phyloP scores from a whole-genome alignment of 2,797 vertebrate species.

The Spinibarbus caldwelli region DNA sequence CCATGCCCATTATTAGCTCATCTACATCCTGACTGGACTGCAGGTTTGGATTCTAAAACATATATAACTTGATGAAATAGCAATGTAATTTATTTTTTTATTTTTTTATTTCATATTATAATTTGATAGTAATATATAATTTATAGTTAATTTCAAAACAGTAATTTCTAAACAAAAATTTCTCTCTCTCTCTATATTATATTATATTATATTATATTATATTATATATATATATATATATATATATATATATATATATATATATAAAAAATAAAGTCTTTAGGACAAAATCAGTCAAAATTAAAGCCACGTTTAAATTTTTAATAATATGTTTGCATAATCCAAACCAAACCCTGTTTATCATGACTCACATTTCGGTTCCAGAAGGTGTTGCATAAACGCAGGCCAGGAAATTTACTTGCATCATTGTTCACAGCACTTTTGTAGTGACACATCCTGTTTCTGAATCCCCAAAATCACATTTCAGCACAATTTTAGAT shows the following conservation, averaged over 20 bases:
- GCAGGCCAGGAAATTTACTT: slow-evolving; percentile 75
- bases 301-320: background rate
- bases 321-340: background rate
- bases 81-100: no score
- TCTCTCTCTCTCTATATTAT: no score
- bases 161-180: background rate
- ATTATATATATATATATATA: no score
- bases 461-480: slow-evolving; percentile 71
- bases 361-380: slow-evolving; percentile 82
- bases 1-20: slow-evolving; percentile 93
- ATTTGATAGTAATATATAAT: background rate
- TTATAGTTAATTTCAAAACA: no score
- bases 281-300: no score
- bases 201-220: no score
- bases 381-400: slow-evolving; percentile 97
- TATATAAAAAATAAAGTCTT: no score
- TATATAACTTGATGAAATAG: background rate
- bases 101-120: background rate
- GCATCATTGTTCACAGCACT: slow-evolving; percentile 58
- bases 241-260: no score
- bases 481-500: background rate
- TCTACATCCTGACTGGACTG: slow-evolving; percentile 77
- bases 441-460: slow-evolving; percentile 80
- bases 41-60: slow-evolving; percentile 78
- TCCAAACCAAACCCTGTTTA: background rate